Evolutionary conservation across 2,797 vertebrate species (phyloP).

Genomic region (Amphiprion clarkii): DNA sequence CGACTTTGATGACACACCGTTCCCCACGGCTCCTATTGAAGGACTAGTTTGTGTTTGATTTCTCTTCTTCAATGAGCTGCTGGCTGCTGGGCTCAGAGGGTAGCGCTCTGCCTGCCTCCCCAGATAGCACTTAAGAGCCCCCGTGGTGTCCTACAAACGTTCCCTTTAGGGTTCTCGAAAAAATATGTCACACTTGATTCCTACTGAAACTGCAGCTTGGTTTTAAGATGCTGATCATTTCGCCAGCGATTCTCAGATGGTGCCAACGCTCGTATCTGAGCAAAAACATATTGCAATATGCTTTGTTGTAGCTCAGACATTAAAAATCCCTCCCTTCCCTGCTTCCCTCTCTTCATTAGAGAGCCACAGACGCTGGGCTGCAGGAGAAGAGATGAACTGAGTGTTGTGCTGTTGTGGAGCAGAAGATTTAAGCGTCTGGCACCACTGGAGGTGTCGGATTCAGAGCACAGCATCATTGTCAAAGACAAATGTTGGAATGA

Average conservation of each 20-base stretch:
- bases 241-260: conserved; percentile 25
- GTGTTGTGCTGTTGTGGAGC: conserved; percentile 64
- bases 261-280: conserved; percentile 24
- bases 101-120: conserved; percentile 59
- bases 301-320: conserved; percentile 38
- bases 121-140: conserved; percentile 55
- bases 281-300: conserved; percentile 37
- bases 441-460: conserved; percentile 71
- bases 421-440: conserved; percentile 72
- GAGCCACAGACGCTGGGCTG: conserved; percentile 49
- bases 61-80: conserved; percentile 44
- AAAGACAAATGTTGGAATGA: conserved; percentile 74
- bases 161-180: conserved; percentile 28
- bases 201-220: conserved; percentile 35
- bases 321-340: conserved; percentile 25
- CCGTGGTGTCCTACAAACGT: conserved; percentile 40
- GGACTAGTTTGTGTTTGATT: conserved; percentile 65
- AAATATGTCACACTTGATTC: conserved; percentile 48
- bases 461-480: conserved; percentile 63
- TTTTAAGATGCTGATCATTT: conserved; percentile 52
- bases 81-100: conserved; percentile 52
- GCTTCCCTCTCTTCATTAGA: conserved; percentile 46
- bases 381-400: conserved; percentile 62
- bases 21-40: conserved; percentile 52
- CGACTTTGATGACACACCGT: conserved; percentile 59